phyloP scores from a whole-genome alignment of 2,113 vertebrate species.

The Callopanchax toddi region DNA sequence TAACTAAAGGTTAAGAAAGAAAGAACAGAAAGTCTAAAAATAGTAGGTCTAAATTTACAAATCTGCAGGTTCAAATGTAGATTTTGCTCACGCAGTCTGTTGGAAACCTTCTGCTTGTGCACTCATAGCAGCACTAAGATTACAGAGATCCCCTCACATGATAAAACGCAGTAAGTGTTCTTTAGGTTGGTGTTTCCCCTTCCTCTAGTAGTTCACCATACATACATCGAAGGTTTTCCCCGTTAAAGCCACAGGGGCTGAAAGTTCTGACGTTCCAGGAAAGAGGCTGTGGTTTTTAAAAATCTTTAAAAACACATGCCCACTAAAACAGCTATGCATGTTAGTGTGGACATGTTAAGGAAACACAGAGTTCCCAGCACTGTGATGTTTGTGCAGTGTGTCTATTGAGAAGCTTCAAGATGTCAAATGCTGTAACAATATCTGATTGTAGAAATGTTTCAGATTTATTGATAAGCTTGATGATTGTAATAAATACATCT shows the following conservation, averaged over 20 bases:
- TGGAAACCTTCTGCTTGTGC: too few relatives aligned
- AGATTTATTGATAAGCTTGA: slow-evolving; percentile 49
- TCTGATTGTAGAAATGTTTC: slow-evolving; percentile 58
- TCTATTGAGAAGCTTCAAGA: slow-evolving; percentile 23
- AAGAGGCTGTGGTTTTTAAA: background rate
- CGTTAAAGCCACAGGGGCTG: slow-evolving; percentile 23
- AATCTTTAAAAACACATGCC: background rate
- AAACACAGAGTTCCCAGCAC: slow-evolving; percentile 38
- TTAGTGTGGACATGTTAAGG: too few relatives aligned
- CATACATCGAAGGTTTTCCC: slow-evolving; percentile 23
- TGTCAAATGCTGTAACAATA: slow-evolving; percentile 48
- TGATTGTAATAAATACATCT: slow-evolving; percentile 31
- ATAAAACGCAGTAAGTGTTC: background rate
- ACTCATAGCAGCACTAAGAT: background rate
- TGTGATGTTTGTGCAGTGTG: slow-evolving; percentile 20
- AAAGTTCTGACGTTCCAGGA: slow-evolving; percentile 17
- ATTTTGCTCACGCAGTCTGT: too few relatives aligned
- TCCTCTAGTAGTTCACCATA: slow-evolving; percentile 16
- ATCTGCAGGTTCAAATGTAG: too few relatives aligned
- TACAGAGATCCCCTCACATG: background rate
- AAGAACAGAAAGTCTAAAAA: too few relatives aligned
- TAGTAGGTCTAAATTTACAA: too few relatives aligned
- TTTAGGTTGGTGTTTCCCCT: slow-evolving; percentile 28
- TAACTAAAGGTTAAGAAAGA: too few relatives aligned
- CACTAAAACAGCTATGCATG: slow-evolving; percentile 25